Base-by-base conservation (phyloP, 2,888 invertebrate species). In the Eupithecia centaureata region DNA sequence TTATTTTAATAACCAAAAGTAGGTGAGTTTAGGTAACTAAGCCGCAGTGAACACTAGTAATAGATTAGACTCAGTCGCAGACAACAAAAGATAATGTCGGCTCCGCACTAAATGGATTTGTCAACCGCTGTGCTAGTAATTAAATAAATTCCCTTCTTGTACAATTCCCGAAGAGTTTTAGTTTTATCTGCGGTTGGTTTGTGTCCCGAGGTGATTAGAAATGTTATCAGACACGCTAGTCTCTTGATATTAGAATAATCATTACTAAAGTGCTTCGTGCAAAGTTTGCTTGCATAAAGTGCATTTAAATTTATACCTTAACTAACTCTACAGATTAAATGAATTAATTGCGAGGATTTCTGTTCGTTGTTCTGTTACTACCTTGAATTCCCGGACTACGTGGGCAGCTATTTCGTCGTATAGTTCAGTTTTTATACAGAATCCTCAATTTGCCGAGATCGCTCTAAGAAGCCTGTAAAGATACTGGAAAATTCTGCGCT, bases 21-120 rank as follows among this genome's bases (percentile, higher is more conserved):
- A 30, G 3, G 61, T 35, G 73, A 78, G 8, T 22, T 42, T 72
- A 74, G 87, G 87, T 88, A 90, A 90, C 91, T 89, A 90, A 88
- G 86, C 83, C 84, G 81, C 79, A 79, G 81, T 82, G 84, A 84
- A 81, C 84, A 82, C 83, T 84, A 77, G 86, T 88, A 91, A 90
- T 90, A 91, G 92, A 92, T 92, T 90, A 89, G 89, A 89, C 87
- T 84, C 87, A 85, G 87, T 81, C 84, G 82, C 84, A 88, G 90
- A 90, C 90, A 86, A 89, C 90, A 88, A 88, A 87, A 91, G 91
- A 92, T 91, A 91, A 88, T 85, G 85, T 83, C 78, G 81, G 72
- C 80, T 82, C 79, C 80, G 82, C 82, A 82, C 84, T 89, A 88
- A 91, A 89, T 88, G 88, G 88, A 91, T 91, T 91, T 92, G 89